Evolutionary conservation across 1,140 invertebrate genomes (phyloP), one percentile per base, ranked within the genome.

Genomic region (Hylyphantes graminicola): DNA sequence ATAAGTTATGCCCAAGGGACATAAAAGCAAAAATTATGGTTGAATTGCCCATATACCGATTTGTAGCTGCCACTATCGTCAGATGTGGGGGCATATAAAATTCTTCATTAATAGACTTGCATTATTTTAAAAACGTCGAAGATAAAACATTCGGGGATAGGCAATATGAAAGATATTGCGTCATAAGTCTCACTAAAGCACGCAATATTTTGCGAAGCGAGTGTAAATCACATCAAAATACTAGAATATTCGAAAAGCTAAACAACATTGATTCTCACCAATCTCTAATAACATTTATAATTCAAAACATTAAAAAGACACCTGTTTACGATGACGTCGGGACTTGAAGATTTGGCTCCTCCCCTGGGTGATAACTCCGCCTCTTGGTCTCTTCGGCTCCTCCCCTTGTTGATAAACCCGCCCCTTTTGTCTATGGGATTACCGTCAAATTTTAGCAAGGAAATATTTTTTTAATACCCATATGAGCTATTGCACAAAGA

Each of bases 211-310:
- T 82, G 80, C 80, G 70, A 83, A 84, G 82, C 74, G 77, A 57
- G 74, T 84, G 82, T 84, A 84, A 84, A 84, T 84, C 61, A 84
- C 82, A 84, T 84, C 82, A 76, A 84, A 84, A 84, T 74, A 76
- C 82, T 76, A 76, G 21, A 76, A 10, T 77, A 70, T 76, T 67
- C 64, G 61, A 84, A 77, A 61, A 84, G 73, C 82, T 76, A 70
- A 84, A 83, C 73, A 76, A 84, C 82, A 84, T 59, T 74, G 48
- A 65, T 55, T 48, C n/a, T 13, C 35, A 35, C 35, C 74, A 17
- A 64, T 74, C 7, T 57, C 77, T 80, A 35, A 74, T 65, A 74
- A 74, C 68, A 82, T 68, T 15, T 65, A 55, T 74, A 57, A 70
- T 61, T 81, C 15, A 72, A 73, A 74, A 21, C 55, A n/a, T 55